Percentiles rank a stretch among this genome's conserved stretches.
phyloP scores from a whole-genome alignment of 2,797 vertebrate genomes.

The Sandelia bainsii region DNA sequence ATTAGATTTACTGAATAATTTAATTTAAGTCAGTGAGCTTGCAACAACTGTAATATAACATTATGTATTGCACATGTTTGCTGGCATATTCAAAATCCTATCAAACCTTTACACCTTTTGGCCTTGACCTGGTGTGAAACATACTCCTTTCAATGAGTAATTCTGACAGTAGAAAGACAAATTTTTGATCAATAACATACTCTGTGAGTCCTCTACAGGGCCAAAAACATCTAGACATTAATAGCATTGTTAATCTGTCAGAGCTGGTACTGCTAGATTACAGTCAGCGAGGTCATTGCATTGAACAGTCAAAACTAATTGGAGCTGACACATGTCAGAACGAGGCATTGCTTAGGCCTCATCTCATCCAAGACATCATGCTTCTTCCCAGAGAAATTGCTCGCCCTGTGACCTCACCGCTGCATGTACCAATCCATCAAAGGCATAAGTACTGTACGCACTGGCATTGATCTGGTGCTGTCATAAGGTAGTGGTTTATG shows the following conservation, averaged over 20 bases:
- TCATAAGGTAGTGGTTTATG: constrained; percentile 10
- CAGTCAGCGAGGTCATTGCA: constrained; percentile 54
- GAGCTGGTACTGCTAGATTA: constrained; percentile 51
- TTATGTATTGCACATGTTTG: constrained; percentile 6
- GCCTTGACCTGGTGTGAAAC: constrained; percentile 52
- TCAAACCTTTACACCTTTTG: constrained; percentile 11
- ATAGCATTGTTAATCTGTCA: constrained; percentile 66
- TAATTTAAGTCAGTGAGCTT: constrained; percentile 10
- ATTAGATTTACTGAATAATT: neutral
- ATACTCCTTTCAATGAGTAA: constrained; percentile 18
- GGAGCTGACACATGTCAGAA: constrained; percentile 78
- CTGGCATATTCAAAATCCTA: constrained; percentile 2
- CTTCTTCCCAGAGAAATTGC: constrained; percentile 70
- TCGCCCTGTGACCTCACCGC: constrained; percentile 41
- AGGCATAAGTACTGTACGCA: constrained; percentile 32
- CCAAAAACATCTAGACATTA: constrained; percentile 58
- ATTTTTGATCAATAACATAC: constrained; percentile 59
- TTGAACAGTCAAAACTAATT: constrained; percentile 72
- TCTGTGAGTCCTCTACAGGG: constrained; percentile 17
- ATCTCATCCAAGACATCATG: constrained; percentile 64
- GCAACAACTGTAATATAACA: constrained; percentile 1
- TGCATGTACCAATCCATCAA: constrained; percentile 56
- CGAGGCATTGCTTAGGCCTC: constrained; percentile 56
- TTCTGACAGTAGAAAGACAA: constrained; percentile 38
- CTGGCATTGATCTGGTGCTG: constrained; percentile 54